Evolutionary conservation across 2,888 invertebrate species (phyloP).

Genomic region (Andrena fulva): DNA sequence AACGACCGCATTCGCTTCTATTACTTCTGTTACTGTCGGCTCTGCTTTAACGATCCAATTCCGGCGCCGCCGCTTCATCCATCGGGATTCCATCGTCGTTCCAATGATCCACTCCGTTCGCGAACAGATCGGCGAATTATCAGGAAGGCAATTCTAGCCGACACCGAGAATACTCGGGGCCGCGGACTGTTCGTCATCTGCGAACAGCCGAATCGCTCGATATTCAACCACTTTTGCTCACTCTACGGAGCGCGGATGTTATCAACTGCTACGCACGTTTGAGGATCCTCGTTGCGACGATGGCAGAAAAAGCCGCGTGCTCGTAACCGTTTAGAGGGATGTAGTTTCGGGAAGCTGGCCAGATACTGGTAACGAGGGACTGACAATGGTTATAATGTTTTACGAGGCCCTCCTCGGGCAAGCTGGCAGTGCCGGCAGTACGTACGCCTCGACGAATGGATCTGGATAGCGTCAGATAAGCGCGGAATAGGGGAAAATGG

Average conservation of each 20-base stretch:
- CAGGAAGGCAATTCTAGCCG: no score
- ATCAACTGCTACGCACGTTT: background rate
- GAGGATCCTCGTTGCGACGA: constrained; percentile 8
- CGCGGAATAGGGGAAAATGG: constrained; percentile 31
- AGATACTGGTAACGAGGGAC: constrained; percentile 56
- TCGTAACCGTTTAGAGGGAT: constrained; percentile 5
- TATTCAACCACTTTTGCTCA: background rate
- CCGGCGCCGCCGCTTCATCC: no score
- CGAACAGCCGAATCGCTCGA: background rate
- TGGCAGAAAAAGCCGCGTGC: constrained; percentile 5
- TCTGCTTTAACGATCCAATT: no score
- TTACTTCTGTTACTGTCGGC: no score
- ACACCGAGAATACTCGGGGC: no score
- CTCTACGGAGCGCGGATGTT: background rate
- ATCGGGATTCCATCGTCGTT: no score
- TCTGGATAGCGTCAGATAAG: constrained; percentile 58
- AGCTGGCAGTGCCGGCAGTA: constrained; percentile 10
- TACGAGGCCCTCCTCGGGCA: constrained; percentile 46
- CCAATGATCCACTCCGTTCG: no score
- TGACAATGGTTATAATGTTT: constrained; percentile 56
- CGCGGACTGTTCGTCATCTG: no score
- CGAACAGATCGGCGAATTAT: no score
- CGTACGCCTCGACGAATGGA: constrained; percentile 34
- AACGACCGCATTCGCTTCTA: no score
- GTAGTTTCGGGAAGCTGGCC: constrained; percentile 4